phyloP scores from a whole-genome alignment of 2,797 vertebrate species.

The Chaunax sp. region DNA sequence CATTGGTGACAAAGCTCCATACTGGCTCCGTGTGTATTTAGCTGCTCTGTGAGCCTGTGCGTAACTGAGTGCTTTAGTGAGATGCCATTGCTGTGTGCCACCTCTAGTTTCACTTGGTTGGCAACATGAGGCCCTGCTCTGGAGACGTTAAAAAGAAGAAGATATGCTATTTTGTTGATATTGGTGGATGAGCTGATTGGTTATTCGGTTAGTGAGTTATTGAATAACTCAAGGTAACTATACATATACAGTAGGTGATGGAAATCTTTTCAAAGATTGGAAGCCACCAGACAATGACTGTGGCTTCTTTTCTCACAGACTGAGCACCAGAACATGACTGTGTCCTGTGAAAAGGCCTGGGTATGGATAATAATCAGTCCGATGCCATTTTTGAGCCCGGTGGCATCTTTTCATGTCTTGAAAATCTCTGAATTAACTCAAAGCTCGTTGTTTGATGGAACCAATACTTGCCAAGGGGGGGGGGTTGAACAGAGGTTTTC shows the following conservation, averaged over 20 bases:
- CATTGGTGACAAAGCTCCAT: conserved; percentile 47
- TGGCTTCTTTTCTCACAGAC: conserved; percentile 9
- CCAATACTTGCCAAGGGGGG: conserved; percentile 25
- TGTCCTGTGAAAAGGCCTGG: conserved; percentile 33
- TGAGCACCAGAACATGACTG: conserved; percentile 19
- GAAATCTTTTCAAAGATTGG: conserved; percentile 27
- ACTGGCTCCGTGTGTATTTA: conserved; percentile 66
- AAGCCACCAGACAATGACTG: conserved; percentile 10
- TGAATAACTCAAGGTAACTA: conserved; percentile 19
- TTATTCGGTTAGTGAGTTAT: conserved; percentile 53
- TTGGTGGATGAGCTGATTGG: conserved; percentile 39
- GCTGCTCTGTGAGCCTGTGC: conserved; percentile 53
- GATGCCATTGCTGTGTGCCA: too few relatives aligned
- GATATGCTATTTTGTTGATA: conserved; percentile 38
- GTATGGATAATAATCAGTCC: conserved; percentile 49
- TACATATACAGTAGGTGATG: conserved; percentile 25
- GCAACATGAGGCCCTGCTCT: conserved; percentile 41
- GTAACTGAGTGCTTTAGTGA: too few relatives aligned
- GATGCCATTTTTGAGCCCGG: conserved; percentile 37
- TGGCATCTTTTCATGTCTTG: conserved; percentile 35
- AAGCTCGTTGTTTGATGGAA: conserved; percentile 26
- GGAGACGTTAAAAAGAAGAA: conserved; percentile 30
- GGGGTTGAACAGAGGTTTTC: conserved; percentile 33
- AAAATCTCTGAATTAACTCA: conserved; percentile 36
- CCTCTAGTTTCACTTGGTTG: background rate